Conservation (phyloP, 1,140 invertebrate species). For the Tenebrio molitor region DNA sequence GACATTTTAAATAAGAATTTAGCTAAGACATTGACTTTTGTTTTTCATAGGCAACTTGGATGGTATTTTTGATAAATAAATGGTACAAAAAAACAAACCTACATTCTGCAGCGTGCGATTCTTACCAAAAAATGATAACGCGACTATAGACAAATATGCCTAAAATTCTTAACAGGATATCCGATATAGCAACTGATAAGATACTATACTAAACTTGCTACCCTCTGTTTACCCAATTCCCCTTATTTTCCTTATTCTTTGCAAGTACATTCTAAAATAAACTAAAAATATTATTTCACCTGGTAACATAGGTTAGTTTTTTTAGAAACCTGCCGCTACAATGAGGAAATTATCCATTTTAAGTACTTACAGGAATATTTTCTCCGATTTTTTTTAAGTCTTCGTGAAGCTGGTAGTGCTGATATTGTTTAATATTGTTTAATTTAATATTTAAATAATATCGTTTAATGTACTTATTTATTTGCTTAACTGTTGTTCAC, state of each 20-base stretch:
- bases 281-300: slow-evolving; percentile 33
- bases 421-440: too few species aligned
- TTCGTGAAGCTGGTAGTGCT: too few species aligned
- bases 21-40: too few species aligned
- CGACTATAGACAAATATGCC: not conserved
- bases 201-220: slow-evolving; percentile 26
- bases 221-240: slow-evolving; percentile 31
- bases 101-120: not conserved
- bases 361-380: too few species aligned
- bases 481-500: too few species aligned
- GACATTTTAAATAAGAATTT: too few species aligned
- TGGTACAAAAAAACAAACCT: not conserved
- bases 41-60: too few species aligned
- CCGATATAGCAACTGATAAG: slow-evolving; percentile 34
- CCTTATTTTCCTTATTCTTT: slow-evolving; percentile 14
- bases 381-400: too few species aligned
- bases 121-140: not conserved
- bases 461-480: too few species aligned
- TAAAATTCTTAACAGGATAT: slow-evolving; percentile 29
- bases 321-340: not conserved
- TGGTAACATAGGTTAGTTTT: slow-evolving; percentile 6
- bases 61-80: too few species aligned
- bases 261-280: slow-evolving; percentile 15
- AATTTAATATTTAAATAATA: too few species aligned
- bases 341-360: too few species aligned